Evolutionary conservation across 2,888 invertebrate genomes (phyloP).

Genomic region (Artemia sinica): DNA sequence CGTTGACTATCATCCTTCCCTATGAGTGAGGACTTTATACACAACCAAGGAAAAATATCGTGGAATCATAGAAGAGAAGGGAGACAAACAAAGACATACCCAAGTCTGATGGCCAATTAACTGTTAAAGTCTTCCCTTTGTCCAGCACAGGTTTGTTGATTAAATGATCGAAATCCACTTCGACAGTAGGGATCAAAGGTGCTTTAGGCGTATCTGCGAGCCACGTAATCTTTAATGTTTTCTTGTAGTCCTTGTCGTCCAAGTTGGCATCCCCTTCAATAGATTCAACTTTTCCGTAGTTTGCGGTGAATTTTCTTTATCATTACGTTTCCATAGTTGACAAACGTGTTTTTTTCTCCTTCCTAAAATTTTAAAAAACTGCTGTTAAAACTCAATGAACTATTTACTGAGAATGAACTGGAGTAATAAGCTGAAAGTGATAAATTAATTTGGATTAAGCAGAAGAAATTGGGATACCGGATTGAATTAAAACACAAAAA

Average conservation of each 20-base stretch:
- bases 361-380: slow-evolving; percentile 33
- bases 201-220: slow-evolving; percentile 47
- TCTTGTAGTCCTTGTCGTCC: slow-evolving; percentile 89
- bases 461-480: no score
- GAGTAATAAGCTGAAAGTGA: no score
- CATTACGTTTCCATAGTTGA: slow-evolving; percentile 89
- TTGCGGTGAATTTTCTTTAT: slow-evolving; percentile 50
- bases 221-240: slow-evolving; percentile 92
- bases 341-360: slow-evolving; percentile 86
- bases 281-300: slow-evolving; percentile 41
- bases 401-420: no score
- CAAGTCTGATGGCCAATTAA: slow-evolving; percentile 66
- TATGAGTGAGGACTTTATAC: no score
- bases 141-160: slow-evolving; percentile 77
- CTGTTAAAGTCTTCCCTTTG: slow-evolving; percentile 93
- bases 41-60: no score
- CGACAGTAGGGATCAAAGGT: slow-evolving; percentile 50
- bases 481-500: no score
- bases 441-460: no score
- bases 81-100: slow-evolving; percentile 35
- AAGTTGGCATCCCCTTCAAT: slow-evolving; percentile 68
- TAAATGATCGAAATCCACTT: slow-evolving; percentile 87
- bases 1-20: no score
- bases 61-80: no score
- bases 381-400: no score